A percentile compares a stretch with the other conserved stretches of the same genome.
Evolutionary conservation across 2,797 vertebrate genomes (phyloP).

Genomic region (Girardinus metallicus): DNA sequence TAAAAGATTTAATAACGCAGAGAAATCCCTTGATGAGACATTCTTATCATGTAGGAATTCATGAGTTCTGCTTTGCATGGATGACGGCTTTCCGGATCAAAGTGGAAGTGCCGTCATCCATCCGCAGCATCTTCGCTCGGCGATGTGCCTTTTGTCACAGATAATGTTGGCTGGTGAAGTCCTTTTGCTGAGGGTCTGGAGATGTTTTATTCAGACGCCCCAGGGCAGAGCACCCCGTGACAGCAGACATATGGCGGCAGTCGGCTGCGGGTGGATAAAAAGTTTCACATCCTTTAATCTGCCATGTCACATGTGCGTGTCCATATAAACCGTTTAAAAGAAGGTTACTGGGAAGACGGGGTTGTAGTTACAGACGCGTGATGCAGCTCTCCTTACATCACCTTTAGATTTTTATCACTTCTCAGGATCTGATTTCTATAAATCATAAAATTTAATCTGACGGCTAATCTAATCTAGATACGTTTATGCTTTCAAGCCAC

Average conservation of each 20-base stretch:
- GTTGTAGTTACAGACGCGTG: constrained; percentile 16
- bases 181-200: constrained; percentile 37
- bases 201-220: constrained; percentile 51
- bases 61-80: constrained; percentile 39
- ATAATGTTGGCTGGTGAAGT: constrained; percentile 46
- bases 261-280: constrained; percentile 28
- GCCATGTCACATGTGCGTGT: constrained; percentile 47
- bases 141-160: constrained; percentile 47
- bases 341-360: constrained; percentile 21
- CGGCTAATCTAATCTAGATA: not conserved
- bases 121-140: constrained; percentile 29
- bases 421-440: not conserved
- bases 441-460: not conserved
- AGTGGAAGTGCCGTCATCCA: constrained; percentile 47
- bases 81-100: constrained; percentile 56
- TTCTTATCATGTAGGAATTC: constrained; percentile 47
- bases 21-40: constrained; percentile 40
- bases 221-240: constrained; percentile 45
- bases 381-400: not conserved
- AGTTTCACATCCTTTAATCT: constrained; percentile 51
- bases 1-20: constrained; percentile 50
- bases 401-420: not conserved
- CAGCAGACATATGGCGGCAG: constrained; percentile 36
- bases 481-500: not conserved
- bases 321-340: constrained; percentile 47